phyloP scores from a whole-genome alignment of 2,888 invertebrate species.

The Alcis repandata region DNA sequence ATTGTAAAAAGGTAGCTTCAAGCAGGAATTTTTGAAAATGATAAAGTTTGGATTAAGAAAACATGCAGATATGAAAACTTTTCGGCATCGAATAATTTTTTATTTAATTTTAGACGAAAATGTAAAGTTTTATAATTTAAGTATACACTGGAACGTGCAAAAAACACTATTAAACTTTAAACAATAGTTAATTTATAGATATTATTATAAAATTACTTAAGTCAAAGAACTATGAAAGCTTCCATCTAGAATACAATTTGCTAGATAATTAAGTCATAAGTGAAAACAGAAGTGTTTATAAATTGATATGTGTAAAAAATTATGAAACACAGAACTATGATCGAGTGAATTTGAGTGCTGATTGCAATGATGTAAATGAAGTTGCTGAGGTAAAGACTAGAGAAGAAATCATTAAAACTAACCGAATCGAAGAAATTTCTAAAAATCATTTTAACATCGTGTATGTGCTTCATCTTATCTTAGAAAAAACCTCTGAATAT shows the following conservation, averaged over 20 bases:
- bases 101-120: neutral
- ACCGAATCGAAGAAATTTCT: slow-evolving; percentile 6
- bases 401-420: slow-evolving; percentile 10
- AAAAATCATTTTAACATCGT: slow-evolving; percentile 20
- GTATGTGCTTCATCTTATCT: slow-evolving; percentile 27
- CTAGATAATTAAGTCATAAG: neutral
- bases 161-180: neutral
- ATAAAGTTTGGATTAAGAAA: slow-evolving; percentile 17
- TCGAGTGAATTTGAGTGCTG: slow-evolving; percentile 2
- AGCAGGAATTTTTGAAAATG: slow-evolving; percentile 20
- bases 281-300: neutral
- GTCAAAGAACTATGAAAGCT: neutral
- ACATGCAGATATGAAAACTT: slow-evolving; percentile 31
- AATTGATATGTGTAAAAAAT: neutral
- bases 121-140: neutral
- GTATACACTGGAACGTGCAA: slow-evolving; percentile 7
- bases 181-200: neutral
- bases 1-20: slow-evolving; percentile 17
- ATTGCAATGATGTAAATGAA: slow-evolving; percentile 13
- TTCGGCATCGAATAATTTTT: neutral
- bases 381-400: neutral
- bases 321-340: neutral
- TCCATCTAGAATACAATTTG: neutral
- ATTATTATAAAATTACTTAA: too few species aligned
- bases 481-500: slow-evolving; percentile 17